Conservation (phyloP, 2,113 vertebrate genomes). For the Burhinus bistriatus region DNA sequence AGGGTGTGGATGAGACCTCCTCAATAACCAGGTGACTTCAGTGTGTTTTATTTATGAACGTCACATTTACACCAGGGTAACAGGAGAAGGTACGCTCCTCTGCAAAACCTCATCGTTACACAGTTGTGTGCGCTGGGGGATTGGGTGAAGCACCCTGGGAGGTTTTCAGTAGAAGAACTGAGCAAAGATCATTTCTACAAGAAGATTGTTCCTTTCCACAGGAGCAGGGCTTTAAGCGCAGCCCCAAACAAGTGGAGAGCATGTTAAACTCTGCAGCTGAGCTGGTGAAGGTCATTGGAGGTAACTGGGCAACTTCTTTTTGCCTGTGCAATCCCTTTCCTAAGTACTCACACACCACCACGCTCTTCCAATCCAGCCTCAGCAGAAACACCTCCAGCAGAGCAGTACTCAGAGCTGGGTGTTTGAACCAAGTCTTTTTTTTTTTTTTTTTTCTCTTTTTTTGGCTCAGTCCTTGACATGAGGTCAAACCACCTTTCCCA, state of each 20-base stretch:
- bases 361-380: neutral
- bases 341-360: neutral
- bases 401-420: neutral
- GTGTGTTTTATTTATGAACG: neutral
- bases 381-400: neutral
- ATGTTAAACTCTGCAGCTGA: neutral
- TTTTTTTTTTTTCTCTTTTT: neutral
- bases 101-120: neutral
- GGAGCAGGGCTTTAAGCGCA: neutral
- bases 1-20: neutral
- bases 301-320: neutral
- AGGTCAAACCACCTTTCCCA: neutral
- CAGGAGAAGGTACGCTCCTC: neutral
- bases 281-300: neutral
- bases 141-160: neutral
- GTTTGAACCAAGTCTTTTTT: neutral
- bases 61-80: neutral
- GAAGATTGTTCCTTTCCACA: neutral
- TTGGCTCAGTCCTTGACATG: neutral
- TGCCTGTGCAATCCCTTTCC: neutral
- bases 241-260: neutral
- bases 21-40: neutral
- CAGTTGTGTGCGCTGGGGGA: neutral
- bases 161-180: neutral
- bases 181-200: neutral